phyloP scores from a whole-genome alignment of 2,113 vertebrate genomes.

The Platichthys flesus region DNA sequence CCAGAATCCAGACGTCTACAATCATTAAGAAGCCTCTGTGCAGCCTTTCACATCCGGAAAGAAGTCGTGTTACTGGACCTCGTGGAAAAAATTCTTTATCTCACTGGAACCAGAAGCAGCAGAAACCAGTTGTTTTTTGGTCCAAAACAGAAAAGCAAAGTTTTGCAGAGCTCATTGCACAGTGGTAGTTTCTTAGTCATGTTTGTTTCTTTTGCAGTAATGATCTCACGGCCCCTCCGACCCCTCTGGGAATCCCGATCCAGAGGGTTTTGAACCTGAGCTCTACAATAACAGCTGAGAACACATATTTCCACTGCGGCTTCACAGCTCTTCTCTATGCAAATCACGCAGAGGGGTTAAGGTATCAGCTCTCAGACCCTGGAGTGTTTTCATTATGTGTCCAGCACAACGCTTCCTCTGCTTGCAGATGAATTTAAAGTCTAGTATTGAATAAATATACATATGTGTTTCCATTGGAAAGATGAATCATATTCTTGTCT shows the following conservation, averaged over 20 bases:
- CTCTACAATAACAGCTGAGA: neutral
- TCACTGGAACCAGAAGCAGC: neutral
- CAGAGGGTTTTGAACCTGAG: neutral
- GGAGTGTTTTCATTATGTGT: neutral
- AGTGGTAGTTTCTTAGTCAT: neutral
- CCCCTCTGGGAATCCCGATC: neutral
- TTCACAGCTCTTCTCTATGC: neutral
- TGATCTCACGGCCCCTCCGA: neutral
- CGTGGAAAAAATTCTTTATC: neutral
- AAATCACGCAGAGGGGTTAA: conserved; percentile 2
- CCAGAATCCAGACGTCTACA: neutral
- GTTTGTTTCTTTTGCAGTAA: conserved; percentile 4
- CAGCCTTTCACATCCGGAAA: neutral
- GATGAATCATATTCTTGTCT: neutral
- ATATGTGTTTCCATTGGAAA: no score
- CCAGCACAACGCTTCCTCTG: no score
- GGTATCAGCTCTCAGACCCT: neutral
- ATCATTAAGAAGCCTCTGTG: neutral
- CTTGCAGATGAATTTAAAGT: no score
- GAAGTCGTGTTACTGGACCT: neutral
- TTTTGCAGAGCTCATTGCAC: neutral
- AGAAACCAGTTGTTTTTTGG: neutral
- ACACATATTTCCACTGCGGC: neutral
- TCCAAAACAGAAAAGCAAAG: neutral
- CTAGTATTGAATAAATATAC: no score